Evolutionary conservation across 2,113 vertebrate species (phyloP), one percentile per base, ranked within the genome.

Genomic region (Colius striatus): DNA sequence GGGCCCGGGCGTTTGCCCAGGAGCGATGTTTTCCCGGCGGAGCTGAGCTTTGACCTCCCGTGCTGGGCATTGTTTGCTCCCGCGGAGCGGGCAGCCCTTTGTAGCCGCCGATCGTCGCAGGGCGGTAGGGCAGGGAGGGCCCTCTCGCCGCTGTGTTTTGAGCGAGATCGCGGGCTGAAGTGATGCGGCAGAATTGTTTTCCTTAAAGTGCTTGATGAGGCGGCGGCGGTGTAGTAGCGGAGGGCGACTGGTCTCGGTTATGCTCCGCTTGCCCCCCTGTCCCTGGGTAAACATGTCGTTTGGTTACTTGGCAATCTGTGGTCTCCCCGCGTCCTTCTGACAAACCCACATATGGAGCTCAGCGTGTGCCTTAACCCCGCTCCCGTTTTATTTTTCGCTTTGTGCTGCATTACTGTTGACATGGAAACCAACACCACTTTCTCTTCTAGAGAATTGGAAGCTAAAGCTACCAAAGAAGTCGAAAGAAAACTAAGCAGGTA

Each of bases 391-490:
- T 67, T 91, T 95, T 63, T 88, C 13, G 57, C 90, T 62, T 79
- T 73, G 61, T 81, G 81, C 92, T 94, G 76, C 84, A 21, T 77
- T 90, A 12, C 85, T 82, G 93, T 96, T 94, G 95, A 96, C 93
- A 95, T 95, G 90, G 94, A 84, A 96, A 96, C 96, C 96, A 60
- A 96, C 88, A 32, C 66, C 83, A 2, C 74, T 97, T 95, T 97
- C 89, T 96, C 29, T 97, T 98, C 73, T 96, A 99, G 98, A 99
- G 98, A 99, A 98, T 99, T 98, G 99, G 98, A 99, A 99, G 99
- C 99, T 99, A 98, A 99, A 99, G 99, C 98, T 98, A 99, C 99
- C 99, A 99, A 99, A 99, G 99, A 99, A 98, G 98, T 98, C 97
- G 98, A 99, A 98, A 98, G 98, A 98, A 99, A 98, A 98, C 98